Conservation (phyloP, 1,140 invertebrate species). For the Drosophila parvula region DNA sequence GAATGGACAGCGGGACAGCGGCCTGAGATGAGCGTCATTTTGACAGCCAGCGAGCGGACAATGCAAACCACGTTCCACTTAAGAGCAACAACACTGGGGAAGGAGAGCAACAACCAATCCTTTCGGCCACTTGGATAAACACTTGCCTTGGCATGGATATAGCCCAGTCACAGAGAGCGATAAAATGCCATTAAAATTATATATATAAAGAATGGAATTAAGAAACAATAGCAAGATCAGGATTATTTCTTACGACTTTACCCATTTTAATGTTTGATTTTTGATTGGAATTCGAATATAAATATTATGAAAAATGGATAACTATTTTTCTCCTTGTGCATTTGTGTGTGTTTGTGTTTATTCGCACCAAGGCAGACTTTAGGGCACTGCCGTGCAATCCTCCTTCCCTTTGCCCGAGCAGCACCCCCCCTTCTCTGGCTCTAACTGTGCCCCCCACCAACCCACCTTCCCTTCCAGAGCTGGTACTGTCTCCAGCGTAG, state of each 20-base stretch:
- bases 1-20: slow-evolving; percentile 19
- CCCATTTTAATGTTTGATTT: neutral
- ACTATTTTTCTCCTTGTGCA: slow-evolving; percentile 5
- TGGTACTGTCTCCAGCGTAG: slow-evolving; percentile 45
- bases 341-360: slow-evolving; percentile 30
- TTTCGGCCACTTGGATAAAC: slow-evolving; percentile 78
- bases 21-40: slow-evolving; percentile 70
- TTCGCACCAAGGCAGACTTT: slow-evolving; percentile 76
- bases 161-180: slow-evolving; percentile 5
- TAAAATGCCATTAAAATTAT: neutral
- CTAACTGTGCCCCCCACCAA: neutral
- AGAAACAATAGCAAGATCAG: too few relatives aligned
- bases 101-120: slow-evolving; percentile 29
- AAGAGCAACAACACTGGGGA: slow-evolving; percentile 49
- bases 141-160: slow-evolving; percentile 60
- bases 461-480: neutral
- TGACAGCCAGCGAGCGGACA: slow-evolving; percentile 79
- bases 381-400: slow-evolving; percentile 64
- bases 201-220: too few relatives aligned
- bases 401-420: slow-evolving; percentile 10
- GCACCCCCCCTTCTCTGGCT: slow-evolving; percentile 1
- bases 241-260: neutral
- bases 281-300: too few relatives aligned
- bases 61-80: slow-evolving; percentile 83
- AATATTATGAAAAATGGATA: neutral